Base-by-base conservation (phyloP, 1,140 invertebrate species). In the Pseudomyrmex cubaensis region DNA sequence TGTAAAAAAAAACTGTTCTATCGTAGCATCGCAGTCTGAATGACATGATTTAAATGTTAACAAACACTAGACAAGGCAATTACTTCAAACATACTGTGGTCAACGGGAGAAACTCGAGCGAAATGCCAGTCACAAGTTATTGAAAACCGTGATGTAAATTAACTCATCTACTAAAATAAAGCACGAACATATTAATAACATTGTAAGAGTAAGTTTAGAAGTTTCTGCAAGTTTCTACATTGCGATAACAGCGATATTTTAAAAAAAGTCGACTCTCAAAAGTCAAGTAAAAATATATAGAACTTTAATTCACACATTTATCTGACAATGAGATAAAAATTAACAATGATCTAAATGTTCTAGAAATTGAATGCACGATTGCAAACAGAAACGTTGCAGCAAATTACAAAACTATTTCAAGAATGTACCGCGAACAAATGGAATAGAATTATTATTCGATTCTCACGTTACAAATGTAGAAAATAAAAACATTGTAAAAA, bases 91-190 rank as follows among this genome's bases (percentile, higher is more conserved):
- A 25, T 59, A n/a, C 7, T 46, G 10, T 57, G 59, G 35, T 70
- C 35, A 7, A 17, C 22, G 35, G 17, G 70, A 57, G 44, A n/a
- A 56, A 48, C 3, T 78, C 3, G 12, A 57, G n/a, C 44, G 35
- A 69, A 78, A 78, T 69, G 10, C 52, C 12, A 20, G n/a, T 56
- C 10, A 46, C 25, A 4, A 70, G 52, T 70, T 70, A 61, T 69
- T 44, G 44, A 15, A 50, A 57, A 15, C 15, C 7, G 2, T 48
- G 70, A 70, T 63, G 17, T 46, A 50, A n/a, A 57, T 52, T 35
- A 69, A 22, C 35, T 69, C 52, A 57, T 54, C 17, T 56, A 46
- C 17, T 5, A 35, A 67, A 69, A 44, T 48, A 4, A 44, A 61
- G 7, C 63, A 78, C 52, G 52, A 56, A 56, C 8, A 17, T 13